Evolutionary conservation across 1,140 invertebrate species (phyloP).

Genomic region (Drosophila nikananu): DNA sequence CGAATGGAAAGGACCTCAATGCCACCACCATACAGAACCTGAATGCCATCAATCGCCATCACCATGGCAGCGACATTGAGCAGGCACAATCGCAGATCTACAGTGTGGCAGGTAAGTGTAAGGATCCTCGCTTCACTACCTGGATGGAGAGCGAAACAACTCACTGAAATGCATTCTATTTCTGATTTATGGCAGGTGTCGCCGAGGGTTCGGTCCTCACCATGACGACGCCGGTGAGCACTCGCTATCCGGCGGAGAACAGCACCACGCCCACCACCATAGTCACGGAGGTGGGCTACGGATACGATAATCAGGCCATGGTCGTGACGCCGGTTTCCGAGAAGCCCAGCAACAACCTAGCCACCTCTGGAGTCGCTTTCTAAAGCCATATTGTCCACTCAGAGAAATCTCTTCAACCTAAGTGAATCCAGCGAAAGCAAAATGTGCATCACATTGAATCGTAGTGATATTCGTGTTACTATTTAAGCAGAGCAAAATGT

Average conservation of each 20-base stretch:
- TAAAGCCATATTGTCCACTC: conserved; percentile 33
- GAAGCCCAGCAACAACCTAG: conserved; percentile 48
- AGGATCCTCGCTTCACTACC: conserved; percentile 41
- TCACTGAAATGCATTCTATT: background rate
- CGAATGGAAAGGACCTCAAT: conserved; percentile 75
- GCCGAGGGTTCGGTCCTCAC: conserved; percentile 79
- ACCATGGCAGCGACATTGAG: conserved; percentile 64
- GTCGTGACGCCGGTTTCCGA: conserved; percentile 78
- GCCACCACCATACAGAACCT: conserved; percentile 79
- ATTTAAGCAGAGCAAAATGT: conserved; percentile 15
- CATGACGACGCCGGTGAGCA: conserved; percentile 78
- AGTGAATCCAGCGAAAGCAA: conserved; percentile 34
- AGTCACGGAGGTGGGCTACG: conserved; percentile 71
- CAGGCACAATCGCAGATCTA: conserved; percentile 78
- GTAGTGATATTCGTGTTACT: conserved; percentile 60
- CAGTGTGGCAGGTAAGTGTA: conserved; percentile 78
- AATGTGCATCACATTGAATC: conserved; percentile 77
- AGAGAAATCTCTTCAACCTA: background rate
- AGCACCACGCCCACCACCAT: conserved; percentile 77
- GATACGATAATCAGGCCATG: conserved; percentile 81
- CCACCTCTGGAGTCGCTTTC: conserved; percentile 39
- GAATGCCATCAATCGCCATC: conserved; percentile 70
- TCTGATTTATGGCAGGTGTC: conserved; percentile 57
- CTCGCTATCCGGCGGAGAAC: conserved; percentile 82
- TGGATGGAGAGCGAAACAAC: background rate